Base-by-base conservation (phyloP, 1,140 invertebrate genomes). In the Frieseomelitta varia region DNA sequence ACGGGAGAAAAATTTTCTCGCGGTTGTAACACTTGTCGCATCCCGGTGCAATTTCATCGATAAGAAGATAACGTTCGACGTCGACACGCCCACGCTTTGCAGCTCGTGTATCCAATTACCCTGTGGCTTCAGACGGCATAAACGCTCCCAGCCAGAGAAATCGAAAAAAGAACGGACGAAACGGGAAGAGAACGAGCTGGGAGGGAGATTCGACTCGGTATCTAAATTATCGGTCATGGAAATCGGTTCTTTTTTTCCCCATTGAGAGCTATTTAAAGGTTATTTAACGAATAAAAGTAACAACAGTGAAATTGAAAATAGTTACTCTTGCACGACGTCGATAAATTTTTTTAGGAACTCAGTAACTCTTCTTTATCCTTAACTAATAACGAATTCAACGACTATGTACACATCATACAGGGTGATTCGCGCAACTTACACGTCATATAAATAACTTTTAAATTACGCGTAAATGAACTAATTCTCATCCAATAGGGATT, bases 61-160 rank as follows among this genome's bases (percentile, higher is more conserved):
- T 79, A 79, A 56, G 78, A 27, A 79, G 77, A 79, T 79, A 79
- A 55, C 24, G 78, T 79, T 79, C 24, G 47, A 30, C 53, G 30
- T 55, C 65, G 78, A 72, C 67, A 79, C 67, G 78, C 65, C 67
- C 53, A 79, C 67, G 67, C 53, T 71, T 58, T 71, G 51, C 51
- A 56, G 24, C 63, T 68, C 77, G 63, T 71, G 78, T 71, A 79
- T 71, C 78, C 77, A 69, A 79, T 79, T 79, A 79, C 24, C 19
- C 78, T 3, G 78, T 58, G 53, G 78, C 65, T 53, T 71, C 19
- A 21, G 47, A 78, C 24, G 78, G 24, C 24, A 19, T 39, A 56
- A 79, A 79, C 12, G 51, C 55, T 55, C 30, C 10, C 56, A 69
- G 68, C 65, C 39, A 0, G 14, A 79, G 51, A 56, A 58, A 69